Evolutionary conservation across 1,140 invertebrate species (phyloP).

Genomic region (Drosophila biarmipes): DNA sequence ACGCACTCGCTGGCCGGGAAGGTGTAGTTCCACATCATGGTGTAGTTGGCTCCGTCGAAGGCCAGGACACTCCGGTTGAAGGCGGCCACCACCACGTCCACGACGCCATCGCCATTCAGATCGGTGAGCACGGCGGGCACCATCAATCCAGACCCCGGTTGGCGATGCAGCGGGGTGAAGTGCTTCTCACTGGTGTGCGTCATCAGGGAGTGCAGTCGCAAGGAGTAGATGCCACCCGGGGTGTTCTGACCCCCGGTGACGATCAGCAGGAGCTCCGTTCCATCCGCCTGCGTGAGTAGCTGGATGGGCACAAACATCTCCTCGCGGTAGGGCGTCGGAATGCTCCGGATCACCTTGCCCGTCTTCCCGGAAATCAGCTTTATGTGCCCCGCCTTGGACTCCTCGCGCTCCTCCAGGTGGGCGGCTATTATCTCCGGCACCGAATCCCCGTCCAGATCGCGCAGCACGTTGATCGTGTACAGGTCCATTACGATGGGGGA

Average conservation of each 20-base stretch:
- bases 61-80: constrained; percentile 91
- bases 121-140: constrained; percentile 91
- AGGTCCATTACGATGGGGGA: constrained; percentile 85
- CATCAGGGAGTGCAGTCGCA: constrained; percentile 85
- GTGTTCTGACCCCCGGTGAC: constrained; percentile 91
- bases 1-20: constrained; percentile 87
- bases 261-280: constrained; percentile 85
- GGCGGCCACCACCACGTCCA: constrained; percentile 90
- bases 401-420: constrained; percentile 86
- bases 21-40: constrained; percentile 90
- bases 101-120: constrained; percentile 89
- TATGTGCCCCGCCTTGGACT: constrained; percentile 86
- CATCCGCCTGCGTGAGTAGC: constrained; percentile 71
- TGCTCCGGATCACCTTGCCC: constrained; percentile 87
- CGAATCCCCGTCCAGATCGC: constrained; percentile 90
- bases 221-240: constrained; percentile 90
- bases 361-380: constrained; percentile 89
- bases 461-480: constrained; percentile 89
- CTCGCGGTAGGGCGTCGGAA: constrained; percentile 88
- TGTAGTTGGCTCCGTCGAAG: constrained; percentile 89
- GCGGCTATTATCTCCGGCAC: constrained; percentile 90
- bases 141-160: constrained; percentile 85
- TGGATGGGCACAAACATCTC: constrained; percentile 89
- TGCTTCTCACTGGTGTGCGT: constrained; percentile 82
- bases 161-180: constrained; percentile 71